Percentiles rank a stretch among this genome's conserved stretches.
Evolutionary conservation across 1,140 invertebrate genomes (phyloP).

Genomic region (Cyrtorhinus lividipennis): DNA sequence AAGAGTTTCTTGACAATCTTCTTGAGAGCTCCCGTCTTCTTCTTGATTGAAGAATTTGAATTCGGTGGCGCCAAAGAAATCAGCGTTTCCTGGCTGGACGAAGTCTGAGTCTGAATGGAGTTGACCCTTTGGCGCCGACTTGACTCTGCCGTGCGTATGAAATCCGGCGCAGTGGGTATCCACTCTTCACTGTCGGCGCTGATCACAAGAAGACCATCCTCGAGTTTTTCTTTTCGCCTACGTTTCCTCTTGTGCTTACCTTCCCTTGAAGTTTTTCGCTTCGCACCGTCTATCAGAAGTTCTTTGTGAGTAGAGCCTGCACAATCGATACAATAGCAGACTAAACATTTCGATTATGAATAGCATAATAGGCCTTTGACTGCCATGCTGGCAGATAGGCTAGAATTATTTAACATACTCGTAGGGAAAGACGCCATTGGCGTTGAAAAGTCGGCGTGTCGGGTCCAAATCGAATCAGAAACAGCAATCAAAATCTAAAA

Average conservation of each 20-base stretch:
- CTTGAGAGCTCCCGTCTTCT: slow-evolving; percentile 37
- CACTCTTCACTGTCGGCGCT: slow-evolving; percentile 29
- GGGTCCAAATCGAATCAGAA: no score
- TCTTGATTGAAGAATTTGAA: slow-evolving; percentile 33
- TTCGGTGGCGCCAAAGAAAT: slow-evolving; percentile 23
- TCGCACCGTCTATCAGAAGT: slow-evolving; percentile 33
- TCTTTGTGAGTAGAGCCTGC: slow-evolving; percentile 31
- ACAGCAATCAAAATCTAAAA: no score
- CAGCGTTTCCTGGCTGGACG: slow-evolving; percentile 17
- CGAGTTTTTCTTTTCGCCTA: slow-evolving; percentile 33
- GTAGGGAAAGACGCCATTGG: no score
- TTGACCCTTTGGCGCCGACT: slow-evolving; percentile 35
- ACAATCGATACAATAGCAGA: no score
- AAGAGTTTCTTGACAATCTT: slow-evolving; percentile 51
- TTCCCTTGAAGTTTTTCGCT: slow-evolving; percentile 19
- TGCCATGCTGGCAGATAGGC: no score
- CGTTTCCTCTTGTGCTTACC: slow-evolving; percentile 28
- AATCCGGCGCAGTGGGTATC: slow-evolving; percentile 21
- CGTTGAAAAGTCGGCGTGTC: no score
- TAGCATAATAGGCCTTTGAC: no score
- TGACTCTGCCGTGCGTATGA: slow-evolving; percentile 32
- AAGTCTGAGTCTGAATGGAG: slow-evolving; percentile 20
- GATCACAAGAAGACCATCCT: slow-evolving; percentile 26
- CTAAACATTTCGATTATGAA: no score
- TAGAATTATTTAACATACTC: no score